Percentiles rank a stretch among this genome's conserved stretches.
Conservation (phyloP, 2,888 invertebrate species). For the Tetanocera ferruginea region DNA sequence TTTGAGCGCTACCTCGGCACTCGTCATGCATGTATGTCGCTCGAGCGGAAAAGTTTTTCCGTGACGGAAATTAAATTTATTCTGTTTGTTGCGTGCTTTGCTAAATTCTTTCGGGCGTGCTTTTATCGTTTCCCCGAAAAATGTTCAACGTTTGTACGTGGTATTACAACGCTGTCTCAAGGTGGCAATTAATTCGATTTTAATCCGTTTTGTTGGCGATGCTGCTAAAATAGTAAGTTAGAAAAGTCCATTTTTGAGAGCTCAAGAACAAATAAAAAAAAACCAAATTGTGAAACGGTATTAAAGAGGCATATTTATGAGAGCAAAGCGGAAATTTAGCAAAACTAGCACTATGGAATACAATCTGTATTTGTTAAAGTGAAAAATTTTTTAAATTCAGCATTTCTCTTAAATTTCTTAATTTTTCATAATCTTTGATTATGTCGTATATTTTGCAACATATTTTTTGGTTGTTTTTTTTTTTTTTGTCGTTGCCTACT, state of each 20-base stretch:
- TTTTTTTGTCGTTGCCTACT: too few relatives aligned
- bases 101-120: background rate
- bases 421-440: too few relatives aligned
- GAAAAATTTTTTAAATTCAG: too few relatives aligned
- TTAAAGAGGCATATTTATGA: background rate
- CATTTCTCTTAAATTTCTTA: too few relatives aligned
- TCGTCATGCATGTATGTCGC: background rate
- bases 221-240: constrained; percentile 29
- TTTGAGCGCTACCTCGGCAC: background rate
- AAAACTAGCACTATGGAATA: background rate
- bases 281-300: background rate
- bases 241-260: background rate
- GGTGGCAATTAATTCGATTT: constrained; percentile 37
- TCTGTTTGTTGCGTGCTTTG: constrained; percentile 10
- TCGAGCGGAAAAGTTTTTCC: constrained; percentile 35
- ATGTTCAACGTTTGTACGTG: background rate
- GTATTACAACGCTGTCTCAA: constrained; percentile 13
- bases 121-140: background rate
- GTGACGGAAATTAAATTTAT: constrained; percentile 43
- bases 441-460: too few relatives aligned
- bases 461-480: too few relatives aligned
- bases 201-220: constrained; percentile 28
- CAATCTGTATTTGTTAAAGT: too few relatives aligned
- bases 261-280: background rate
- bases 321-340: background rate